Conservation (phyloP, 2,113 vertebrate species). For the Mormyrus iriodes region DNA sequence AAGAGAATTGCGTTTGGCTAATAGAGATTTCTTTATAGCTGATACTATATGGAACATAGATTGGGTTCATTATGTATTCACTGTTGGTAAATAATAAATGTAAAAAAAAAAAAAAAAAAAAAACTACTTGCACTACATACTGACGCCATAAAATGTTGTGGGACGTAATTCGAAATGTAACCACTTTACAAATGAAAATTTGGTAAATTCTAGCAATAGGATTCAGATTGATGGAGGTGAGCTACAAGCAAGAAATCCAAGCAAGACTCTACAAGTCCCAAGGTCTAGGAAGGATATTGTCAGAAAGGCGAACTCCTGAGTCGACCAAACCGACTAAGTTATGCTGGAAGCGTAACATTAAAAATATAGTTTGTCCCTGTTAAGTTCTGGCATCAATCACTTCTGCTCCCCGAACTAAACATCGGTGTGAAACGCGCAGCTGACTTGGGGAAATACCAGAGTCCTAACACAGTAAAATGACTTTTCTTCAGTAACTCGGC, state of each 20-base stretch:
- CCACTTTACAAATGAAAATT: neutral
- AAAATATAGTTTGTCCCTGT: slow-evolving; percentile 6
- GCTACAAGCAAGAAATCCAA: neutral
- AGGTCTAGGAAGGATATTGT: neutral
- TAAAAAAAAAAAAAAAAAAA: neutral
- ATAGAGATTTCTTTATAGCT: slow-evolving; percentile 1
- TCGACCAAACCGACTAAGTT: neutral
- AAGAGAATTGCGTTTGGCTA: neutral
- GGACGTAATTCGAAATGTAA: neutral
- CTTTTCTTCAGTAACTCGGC: slow-evolving; percentile 15
- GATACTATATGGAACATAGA: neutral
- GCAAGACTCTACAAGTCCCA: neutral
- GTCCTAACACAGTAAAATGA: neutral
- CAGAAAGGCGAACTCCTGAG: neutral
- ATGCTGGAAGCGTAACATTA: neutral
- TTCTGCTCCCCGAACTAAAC: neutral
- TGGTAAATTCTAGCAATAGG: neutral
- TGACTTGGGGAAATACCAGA: neutral
- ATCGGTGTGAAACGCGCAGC: neutral
- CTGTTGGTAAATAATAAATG: neutral
- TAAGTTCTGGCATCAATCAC: neutral
- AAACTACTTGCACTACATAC: neutral
- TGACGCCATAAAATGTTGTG: neutral
- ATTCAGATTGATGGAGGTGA: neutral
- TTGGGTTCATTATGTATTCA: neutral